Evolutionary conservation across 2,888 invertebrate species (phyloP), one percentile per base, ranked within the genome.

Genomic region (Timandra comae): DNA sequence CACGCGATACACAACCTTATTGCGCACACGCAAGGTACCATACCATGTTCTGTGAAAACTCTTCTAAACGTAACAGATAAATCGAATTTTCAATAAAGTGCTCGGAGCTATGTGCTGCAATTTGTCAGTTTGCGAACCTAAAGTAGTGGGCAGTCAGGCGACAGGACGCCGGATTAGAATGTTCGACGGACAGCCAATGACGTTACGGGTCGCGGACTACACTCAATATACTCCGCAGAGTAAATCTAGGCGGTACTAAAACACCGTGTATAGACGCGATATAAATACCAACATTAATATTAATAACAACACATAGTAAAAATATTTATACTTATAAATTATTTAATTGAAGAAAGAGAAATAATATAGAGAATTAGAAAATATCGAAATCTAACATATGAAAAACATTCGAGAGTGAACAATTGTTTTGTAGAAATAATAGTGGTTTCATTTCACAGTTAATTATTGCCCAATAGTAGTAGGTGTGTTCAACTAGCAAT

Each of bases 51-150:
- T 38, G 44, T 49, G 39, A 46, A 56, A 51, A 53, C 59, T 63
- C 65, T 71, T 71, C 68, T 63, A 63, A 62, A 64, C 64, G 67
- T 70, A 80, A 75, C 65, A 72, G 74, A 78, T 74, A 79, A 67
- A 79, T 76, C 74, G 75, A 75, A 80, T 80, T 84, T 82, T 82
- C 81, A 82, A 81, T 81, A 78, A 78, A 78, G 63, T 65, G 78
- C 80, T 81, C 65, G 62, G 51, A 77, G 81, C 78, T 67, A 71
- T 71, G 74, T 63, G 65, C 69, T 72, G 75, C 77, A 81, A 80
- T 82, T 82, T 79, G 72, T 76, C 65, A 66, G 59, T 57, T 66
- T 43, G 56, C 55, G 55, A 68, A 64, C 64, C 59, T 57, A 52
- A 51, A 56, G 54, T 60, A 55, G 43, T 42, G 46, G 36, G 37